These are phyloP conservation scores for Thaumatotibia leucotreta DNA, from an alignment of 1,140 invertebrate genomes.

Conservation along the genomic window DNA sequence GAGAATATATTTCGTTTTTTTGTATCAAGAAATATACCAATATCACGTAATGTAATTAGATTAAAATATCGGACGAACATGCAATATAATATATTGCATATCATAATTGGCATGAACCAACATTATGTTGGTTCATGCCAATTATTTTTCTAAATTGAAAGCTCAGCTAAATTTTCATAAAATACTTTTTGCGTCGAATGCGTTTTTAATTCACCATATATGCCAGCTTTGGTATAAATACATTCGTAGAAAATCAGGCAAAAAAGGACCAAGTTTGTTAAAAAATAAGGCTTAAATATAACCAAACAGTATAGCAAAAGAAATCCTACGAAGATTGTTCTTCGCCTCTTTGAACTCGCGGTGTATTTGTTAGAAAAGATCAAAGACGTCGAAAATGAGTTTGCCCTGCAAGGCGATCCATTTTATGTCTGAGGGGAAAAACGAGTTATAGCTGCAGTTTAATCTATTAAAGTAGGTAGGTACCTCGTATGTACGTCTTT, in stretches of 20 bases:
- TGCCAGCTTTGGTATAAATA: background rate
- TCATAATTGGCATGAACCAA: no score
- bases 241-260: no score
- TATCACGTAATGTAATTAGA: no score
- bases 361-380: conserved; percentile 4
- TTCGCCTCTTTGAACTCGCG: background rate
- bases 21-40: no score
- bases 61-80: no score
- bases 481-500: no score
- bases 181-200: background rate
- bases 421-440: background rate
- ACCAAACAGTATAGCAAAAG: background rate
- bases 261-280: no score
- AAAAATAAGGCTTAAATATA: background rate
- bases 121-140: background rate
- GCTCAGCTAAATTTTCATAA: background rate
- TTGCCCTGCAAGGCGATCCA: background rate
- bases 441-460: conserved; percentile 10
- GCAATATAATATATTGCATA: no score
- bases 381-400: conserved; percentile 11
- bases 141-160: background rate
- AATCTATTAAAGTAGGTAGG: background rate
- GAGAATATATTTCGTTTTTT: no score
- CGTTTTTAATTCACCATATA: background rate
- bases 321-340: background rate